Conservation (phyloP, 53 echinoderm and acorn worm genomes). For the Patiria pectinifera region DNA sequence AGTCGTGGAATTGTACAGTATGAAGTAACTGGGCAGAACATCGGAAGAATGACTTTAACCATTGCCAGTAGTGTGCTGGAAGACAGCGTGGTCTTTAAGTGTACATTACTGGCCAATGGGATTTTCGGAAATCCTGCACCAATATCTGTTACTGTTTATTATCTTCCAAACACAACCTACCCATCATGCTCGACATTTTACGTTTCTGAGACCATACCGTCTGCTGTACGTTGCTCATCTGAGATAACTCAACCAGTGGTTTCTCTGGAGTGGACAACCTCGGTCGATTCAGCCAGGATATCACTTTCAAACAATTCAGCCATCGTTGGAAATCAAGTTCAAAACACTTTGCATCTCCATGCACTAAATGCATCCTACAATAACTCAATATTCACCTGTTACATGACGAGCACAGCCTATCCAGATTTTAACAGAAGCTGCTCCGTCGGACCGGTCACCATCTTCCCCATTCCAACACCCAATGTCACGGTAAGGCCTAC, state of each 20-base stretch:
- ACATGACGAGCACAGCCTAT: not conserved
- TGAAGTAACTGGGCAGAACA: not conserved
- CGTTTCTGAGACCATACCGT: not conserved
- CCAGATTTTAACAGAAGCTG: not conserved
- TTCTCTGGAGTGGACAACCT: slow-evolving; percentile 35
- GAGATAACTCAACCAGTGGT: slow-evolving; percentile 13
- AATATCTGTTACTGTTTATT: not conserved
- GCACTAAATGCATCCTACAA: not conserved
- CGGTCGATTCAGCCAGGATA: not conserved
- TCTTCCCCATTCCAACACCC: not conserved
- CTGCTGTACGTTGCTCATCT: slow-evolving; percentile 1
- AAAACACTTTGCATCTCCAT: not conserved
- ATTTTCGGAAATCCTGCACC: not conserved
- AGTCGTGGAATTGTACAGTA: slow-evolving; percentile 14
- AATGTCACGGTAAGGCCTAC: not conserved
- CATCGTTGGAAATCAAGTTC: not conserved
- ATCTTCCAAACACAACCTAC: slow-evolving; percentile 18
- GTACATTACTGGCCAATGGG: not conserved
- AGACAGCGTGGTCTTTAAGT: slow-evolving; percentile 14
- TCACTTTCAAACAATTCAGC: slow-evolving; percentile 1
- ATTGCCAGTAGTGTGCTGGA: not conserved
- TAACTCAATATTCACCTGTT: slow-evolving; percentile 10
- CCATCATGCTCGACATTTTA: not conserved
- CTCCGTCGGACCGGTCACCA: not conserved
- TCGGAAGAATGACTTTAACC: not conserved